Percentiles rank a stretch among this genome's conserved stretches.
Evolutionary conservation across 2,797 vertebrate genomes (phyloP).

Genomic region (Leuciscus waleckii): DNA sequence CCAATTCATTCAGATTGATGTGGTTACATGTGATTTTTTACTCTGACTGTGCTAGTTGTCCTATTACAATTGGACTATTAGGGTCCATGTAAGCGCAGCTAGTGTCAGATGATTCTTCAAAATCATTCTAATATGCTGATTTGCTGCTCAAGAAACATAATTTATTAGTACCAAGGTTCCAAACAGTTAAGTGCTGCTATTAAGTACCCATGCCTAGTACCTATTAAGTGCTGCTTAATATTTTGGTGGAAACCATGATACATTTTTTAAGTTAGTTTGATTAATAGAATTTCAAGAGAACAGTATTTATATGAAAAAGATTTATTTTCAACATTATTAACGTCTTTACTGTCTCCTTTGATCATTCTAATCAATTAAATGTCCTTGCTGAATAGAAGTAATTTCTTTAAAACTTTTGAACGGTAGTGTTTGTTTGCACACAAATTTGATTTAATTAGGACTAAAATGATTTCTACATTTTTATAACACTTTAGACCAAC

Average conservation of each 20-base stretch:
- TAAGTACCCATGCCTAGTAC: neutral
- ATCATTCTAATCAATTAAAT: neutral
- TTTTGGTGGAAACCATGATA: neutral
- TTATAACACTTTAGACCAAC: neutral
- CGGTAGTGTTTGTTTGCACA: neutral
- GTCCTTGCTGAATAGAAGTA: neutral
- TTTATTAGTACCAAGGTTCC: neutral
- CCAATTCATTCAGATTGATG: too few species aligned
- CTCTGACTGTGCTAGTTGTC: too few species aligned
- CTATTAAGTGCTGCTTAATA: neutral
- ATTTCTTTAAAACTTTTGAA: neutral
- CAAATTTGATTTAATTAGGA: neutral
- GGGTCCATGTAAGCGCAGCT: too few species aligned
- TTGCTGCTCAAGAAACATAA: neutral
- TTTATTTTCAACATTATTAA: neutral
- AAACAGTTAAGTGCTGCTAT: neutral
- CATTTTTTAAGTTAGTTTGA: neutral
- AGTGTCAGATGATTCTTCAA: neutral
- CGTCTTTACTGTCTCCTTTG: neutral
- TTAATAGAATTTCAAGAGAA: neutral
- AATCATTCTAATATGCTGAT: neutral
- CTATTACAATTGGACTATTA: too few species aligned
- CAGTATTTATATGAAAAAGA: neutral
- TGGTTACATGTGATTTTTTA: too few species aligned
- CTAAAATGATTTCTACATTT: neutral